A percentile compares a stretch with the other conserved stretches of the same genome.
phyloP scores from a whole-genome alignment of 2,888 invertebrate species.

The Lasioglossum pauxillum region DNA sequence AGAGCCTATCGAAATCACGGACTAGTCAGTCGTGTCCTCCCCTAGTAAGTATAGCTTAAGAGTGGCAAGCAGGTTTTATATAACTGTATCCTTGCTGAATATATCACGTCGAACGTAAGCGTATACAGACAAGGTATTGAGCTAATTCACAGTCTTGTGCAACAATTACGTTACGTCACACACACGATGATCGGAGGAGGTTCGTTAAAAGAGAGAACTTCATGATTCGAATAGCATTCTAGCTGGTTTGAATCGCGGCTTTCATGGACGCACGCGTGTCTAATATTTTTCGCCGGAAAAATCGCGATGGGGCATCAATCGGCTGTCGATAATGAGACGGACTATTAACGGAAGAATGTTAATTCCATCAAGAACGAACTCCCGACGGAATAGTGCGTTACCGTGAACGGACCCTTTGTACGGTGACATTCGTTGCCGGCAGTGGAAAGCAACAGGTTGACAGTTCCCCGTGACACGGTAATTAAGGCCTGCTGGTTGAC shows the following conservation, averaged over 20 bases:
- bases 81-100: conserved; percentile 15
- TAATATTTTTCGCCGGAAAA: background rate
- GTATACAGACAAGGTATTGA: background rate
- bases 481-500: conserved; percentile 67
- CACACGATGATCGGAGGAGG: background rate
- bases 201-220: background rate
- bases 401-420: conserved; percentile 31
- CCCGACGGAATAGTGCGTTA: background rate
- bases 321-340: conserved; percentile 33
- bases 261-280: background rate
- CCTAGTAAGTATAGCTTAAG: conserved; percentile 1
- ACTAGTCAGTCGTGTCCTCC: conserved; percentile 7
- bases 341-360: conserved; percentile 20
- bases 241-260: background rate
- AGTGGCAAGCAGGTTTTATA: conserved; percentile 8
- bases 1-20: conserved; percentile 14
- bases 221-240: background rate
- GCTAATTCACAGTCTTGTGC: conserved; percentile 11
- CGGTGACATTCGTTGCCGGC: background rate
- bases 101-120: background rate
- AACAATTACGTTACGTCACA: conserved; percentile 17
- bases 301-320: background rate
- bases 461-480: conserved; percentile 62
- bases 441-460: conserved; percentile 72
- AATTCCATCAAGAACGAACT: conserved; percentile 10